Evolutionary conservation across 2,113 vertebrate species (phyloP), one percentile per base, ranked within the genome.

Genomic region (Chelonoidis abingdonii): DNA sequence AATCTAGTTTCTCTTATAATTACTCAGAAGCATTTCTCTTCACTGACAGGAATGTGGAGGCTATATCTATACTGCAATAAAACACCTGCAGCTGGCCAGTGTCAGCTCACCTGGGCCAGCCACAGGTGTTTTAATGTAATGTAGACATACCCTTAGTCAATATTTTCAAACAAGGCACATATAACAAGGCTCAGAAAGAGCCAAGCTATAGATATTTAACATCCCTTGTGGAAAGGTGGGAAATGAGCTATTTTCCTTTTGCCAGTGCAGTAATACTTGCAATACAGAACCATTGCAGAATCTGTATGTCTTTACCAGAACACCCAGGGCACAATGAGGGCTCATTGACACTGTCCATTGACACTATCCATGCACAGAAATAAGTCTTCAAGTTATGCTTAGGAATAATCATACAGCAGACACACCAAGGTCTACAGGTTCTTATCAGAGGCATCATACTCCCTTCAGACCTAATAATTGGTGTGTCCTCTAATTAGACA

Each of bases 281-380:
- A 52, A 6, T 8, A 19, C 10, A 0, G 14, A 22, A 62, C 50
- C 49, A 8, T 13, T 82, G 47, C 57, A 19, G 7, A 84, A 41
- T 0, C 4, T 10, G 49, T 10, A 5, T 2, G 17, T 53, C 52
- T 53, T 53, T 53, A 53, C 52, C 21, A 1, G 86, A 27, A 9
- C 22, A 0, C 0, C 24, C 35, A 11, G 22, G 21, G 75, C 27
- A 1, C 0, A 1, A 50, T 12, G 8, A n/a, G 4, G 44, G 50
- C 54, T 21, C 57, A 12, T 47, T 47, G 53, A 5, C 24, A 1
- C 25, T 6, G 0, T 2, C 0, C 0, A 2, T 5, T 47, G 53
- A 6, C 24, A 1, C 25, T 6, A 0, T 2, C 0, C 0, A 2
- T 5, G 31, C 19, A 3, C 5, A 5, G 0, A 31, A n/a, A 53